phyloP scores from a whole-genome alignment of 2,888 invertebrate genomes.

The Synergus umbraculus region DNA sequence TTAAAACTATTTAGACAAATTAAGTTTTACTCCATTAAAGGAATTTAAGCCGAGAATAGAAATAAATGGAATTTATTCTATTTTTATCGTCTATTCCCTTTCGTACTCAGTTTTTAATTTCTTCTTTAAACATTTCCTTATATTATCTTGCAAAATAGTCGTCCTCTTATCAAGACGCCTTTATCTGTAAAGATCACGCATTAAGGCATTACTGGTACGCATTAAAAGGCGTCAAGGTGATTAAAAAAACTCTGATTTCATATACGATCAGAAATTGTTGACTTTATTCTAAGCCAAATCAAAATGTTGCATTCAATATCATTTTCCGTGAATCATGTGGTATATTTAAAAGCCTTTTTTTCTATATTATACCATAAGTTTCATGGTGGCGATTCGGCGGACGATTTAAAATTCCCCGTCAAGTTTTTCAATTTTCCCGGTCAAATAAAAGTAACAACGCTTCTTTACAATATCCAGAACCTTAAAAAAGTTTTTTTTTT shows the following conservation, averaged over 20 bases:
- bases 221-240: neutral
- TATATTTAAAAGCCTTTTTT: neutral
- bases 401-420: too few species aligned
- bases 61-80: neutral
- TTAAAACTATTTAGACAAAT: neutral
- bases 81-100: neutral
- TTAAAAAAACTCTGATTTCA: neutral
- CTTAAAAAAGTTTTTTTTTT: too few species aligned
- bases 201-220: slow-evolving; percentile 9
- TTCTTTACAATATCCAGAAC: too few species aligned
- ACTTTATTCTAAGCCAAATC: neutral
- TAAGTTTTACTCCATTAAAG: neutral
- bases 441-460: too few species aligned
- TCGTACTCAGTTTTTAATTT: neutral
- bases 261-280: neutral
- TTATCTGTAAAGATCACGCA: slow-evolving; percentile 8
- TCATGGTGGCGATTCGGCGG: too few species aligned
- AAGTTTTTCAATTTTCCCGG: too few species aligned
- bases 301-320: neutral
- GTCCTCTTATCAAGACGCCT: slow-evolving; percentile 5
- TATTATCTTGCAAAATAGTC: slow-evolving; percentile 9
- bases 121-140: neutral
- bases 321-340: neutral
- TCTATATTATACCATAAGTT: neutral
- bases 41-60: neutral